Evolutionary conservation across 92 coral and sea anemone genomes (phyloP), one percentile per base, ranked within the genome.

Genomic region (Hydrozoanthus gracilis): DNA sequence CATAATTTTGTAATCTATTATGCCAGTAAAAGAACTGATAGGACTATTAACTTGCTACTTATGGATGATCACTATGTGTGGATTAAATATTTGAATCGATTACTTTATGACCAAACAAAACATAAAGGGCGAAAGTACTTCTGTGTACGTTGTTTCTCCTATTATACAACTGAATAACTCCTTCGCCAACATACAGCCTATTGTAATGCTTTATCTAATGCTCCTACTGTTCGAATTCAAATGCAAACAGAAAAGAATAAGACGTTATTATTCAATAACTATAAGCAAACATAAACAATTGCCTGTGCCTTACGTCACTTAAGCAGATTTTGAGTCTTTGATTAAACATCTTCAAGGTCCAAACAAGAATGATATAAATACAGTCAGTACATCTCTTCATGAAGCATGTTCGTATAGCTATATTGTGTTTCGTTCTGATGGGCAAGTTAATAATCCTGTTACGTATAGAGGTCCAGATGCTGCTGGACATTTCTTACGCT

Each of bases 341-440:
- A 62, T 62, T 62, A 62, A n/a, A 62, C 15, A 14, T 62, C 69
- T 4, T 8, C 58, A 7, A 52, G 7, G 58, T 52, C 12, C 12
- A 0, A 52, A 7, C 58, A 52, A 2, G 12, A 62, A 62, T 14
- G 15, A 62, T 8, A 8, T 5, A 62, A 62, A 62, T 3, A 62
- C 69, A 8, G 3, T 14, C 9, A 14, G 15, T 14, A 14, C 16
- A 62, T 16, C 9, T 8, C 9, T 8, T 16, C 84, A 78, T 78
- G 68, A 50, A 54, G 66, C 66, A 8, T 51, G 84, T 55, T n/a
- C 68, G 12, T 78, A 52, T 54, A 27, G 68, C 10, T 78, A 78
- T 66, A 17, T 78, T 3, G 68, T 51, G 4, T 2, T 78, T 5
- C 51, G 84, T 12, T 12, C 8, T 12, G 84, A 78, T n/a, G 84